Conservation (phyloP, 2,888 invertebrate genomes). For the Drosophila paramelanica region DNA sequence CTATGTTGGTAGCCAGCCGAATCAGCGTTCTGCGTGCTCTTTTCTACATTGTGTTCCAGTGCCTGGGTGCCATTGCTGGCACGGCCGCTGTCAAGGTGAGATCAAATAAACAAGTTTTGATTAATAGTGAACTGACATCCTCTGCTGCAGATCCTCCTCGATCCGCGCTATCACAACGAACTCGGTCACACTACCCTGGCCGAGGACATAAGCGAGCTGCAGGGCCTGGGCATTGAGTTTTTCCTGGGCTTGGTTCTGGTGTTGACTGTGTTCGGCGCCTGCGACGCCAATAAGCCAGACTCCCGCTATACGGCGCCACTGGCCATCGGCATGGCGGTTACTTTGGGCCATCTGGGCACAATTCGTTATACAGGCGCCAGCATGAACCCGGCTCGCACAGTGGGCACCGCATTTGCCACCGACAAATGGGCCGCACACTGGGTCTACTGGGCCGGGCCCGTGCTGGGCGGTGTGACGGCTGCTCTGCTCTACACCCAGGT, state of each 20-base stretch:
- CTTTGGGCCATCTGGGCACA: conserved; percentile 93
- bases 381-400: conserved; percentile 96
- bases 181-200: conserved; percentile 90
- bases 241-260: conserved; percentile 95
- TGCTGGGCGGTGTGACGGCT: conserved; percentile 91
- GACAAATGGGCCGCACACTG: conserved; percentile 92
- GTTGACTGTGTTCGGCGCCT: conserved; percentile 94
- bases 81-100: conserved; percentile 89
- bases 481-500: conserved; percentile 89
- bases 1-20: conserved; percentile 91
- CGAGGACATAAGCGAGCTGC: conserved; percentile 88
- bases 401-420: conserved; percentile 93
- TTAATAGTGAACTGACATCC: background rate
- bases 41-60: conserved; percentile 93
- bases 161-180: conserved; percentile 87
- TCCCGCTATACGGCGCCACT: conserved; percentile 93
- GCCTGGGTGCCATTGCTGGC: conserved; percentile 92
- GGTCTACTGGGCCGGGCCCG: conserved; percentile 96
- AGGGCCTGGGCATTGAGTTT: conserved; percentile 96
- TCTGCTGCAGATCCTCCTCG: conserved; percentile 88
- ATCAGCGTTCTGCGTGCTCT: conserved; percentile 90
- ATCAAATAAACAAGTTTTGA: background rate
- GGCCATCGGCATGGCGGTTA: conserved; percentile 94
- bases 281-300: conserved; percentile 86
- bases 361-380: conserved; percentile 94